A percentile compares a stretch with the other conserved stretches of the same genome.
phyloP scores from a whole-genome alignment of 1,140 invertebrate species.

The Ylistrum balloti region DNA sequence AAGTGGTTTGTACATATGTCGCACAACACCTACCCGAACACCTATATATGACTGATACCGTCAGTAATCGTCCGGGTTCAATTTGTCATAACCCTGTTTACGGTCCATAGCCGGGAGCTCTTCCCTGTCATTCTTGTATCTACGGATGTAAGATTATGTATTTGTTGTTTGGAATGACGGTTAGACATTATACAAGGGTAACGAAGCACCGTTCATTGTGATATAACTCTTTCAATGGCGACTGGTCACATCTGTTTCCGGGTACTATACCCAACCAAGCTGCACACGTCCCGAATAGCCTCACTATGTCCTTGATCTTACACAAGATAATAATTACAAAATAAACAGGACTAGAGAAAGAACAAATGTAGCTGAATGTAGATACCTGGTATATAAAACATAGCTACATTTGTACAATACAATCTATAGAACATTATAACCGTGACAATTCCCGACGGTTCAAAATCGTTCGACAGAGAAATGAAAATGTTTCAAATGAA shows the following conservation, averaged over 20 bases:
- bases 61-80: too few relatives aligned
- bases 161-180: too few relatives aligned
- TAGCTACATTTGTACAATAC: too few relatives aligned
- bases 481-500: too few relatives aligned
- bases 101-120: constrained; percentile 5
- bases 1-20: not conserved
- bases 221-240: not conserved
- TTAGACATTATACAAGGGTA: too few relatives aligned
- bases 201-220: not conserved
- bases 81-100: not conserved
- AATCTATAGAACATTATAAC: too few relatives aligned
- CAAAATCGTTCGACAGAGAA: too few relatives aligned
- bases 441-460: too few relatives aligned
- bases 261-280: not conserved
- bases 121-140: not conserved
- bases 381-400: too few relatives aligned
- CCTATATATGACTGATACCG: not conserved
- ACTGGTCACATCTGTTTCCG: not conserved
- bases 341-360: too few relatives aligned
- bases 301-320: not conserved
- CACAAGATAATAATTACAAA: too few relatives aligned
- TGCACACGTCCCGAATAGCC: not conserved
- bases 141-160: not conserved
- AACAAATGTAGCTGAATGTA: too few relatives aligned
- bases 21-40: not conserved